phyloP scores from a whole-genome alignment of 2,797 vertebrate species.

The Pipistrellus pipistrellus region DNA sequence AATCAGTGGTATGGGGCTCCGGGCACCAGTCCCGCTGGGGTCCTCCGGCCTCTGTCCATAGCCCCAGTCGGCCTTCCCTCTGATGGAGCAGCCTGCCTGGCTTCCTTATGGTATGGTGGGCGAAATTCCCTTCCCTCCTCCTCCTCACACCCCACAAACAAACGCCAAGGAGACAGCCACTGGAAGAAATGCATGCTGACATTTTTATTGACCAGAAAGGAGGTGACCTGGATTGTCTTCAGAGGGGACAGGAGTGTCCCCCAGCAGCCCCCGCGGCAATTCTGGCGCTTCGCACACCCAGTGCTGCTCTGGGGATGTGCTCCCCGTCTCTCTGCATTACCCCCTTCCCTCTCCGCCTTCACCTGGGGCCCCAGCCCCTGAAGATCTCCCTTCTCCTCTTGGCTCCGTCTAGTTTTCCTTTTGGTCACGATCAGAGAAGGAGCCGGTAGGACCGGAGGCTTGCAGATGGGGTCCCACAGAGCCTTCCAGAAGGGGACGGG shows the following conservation, averaged over 20 bases:
- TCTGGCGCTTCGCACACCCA: neutral
- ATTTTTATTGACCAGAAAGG: slow-evolving; percentile 72
- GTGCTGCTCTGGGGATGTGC: rapidly evolving
- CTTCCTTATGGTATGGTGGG: neutral
- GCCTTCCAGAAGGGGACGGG: neutral
- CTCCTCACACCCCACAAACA: neutral
- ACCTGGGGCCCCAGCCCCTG: neutral
- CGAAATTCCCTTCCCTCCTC: too few species aligned
- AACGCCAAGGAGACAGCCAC: neutral
- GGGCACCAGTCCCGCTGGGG: neutral
- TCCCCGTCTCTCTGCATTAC: neutral
- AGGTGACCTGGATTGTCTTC: neutral
- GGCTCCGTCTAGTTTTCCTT: neutral
- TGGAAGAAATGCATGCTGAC: slow-evolving; percentile 34
- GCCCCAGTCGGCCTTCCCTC: neutral
- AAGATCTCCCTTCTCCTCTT: neutral
- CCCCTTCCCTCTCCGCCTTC: neutral
- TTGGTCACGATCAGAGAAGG: neutral
- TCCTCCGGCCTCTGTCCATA: neutral
- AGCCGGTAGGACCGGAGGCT: neutral
- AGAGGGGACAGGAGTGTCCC: neutral
- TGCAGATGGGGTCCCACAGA: neutral
- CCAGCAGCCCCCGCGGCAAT: neutral
- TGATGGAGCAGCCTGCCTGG: neutral
- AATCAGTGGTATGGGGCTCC: neutral